These are phyloP conservation scores for Margarornis squamiger DNA, from an alignment of 2,797 vertebrate species.

Conservation along the genomic window DNA sequence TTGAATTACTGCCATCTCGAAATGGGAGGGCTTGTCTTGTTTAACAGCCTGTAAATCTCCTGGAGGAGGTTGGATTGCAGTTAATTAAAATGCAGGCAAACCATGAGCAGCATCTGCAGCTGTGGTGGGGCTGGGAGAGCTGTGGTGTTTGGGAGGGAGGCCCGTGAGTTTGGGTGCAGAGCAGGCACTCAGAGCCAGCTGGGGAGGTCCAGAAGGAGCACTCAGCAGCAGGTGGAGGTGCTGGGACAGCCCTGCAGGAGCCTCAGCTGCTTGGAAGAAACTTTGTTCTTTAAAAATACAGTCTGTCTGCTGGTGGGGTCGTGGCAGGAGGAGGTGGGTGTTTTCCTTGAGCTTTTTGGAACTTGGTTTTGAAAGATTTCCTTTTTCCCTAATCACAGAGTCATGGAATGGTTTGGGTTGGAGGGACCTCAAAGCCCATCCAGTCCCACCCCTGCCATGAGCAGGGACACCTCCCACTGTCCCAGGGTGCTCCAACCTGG, in stretches of 20 bases:
- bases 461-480: background rate
- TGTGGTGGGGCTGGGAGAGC: background rate
- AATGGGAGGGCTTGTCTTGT: background rate
- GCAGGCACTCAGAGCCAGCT: background rate
- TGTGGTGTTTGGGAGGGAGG: conserved; percentile 5
- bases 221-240: background rate
- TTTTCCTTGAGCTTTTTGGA: background rate
- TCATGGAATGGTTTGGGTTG: background rate
- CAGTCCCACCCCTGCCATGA: no score
- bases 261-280: background rate
- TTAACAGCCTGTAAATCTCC: background rate
- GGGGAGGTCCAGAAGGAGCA: background rate
- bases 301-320: background rate
- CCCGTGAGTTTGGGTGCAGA: background rate
- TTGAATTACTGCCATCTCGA: background rate
- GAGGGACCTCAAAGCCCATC: no score
- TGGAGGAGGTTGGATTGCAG: background rate
- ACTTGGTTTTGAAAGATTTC: background rate
- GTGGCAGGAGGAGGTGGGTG: background rate
- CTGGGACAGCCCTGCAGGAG: background rate
- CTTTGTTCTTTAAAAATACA: background rate
- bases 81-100: background rate
- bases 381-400: background rate
- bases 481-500: background rate
- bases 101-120: background rate